Conservation (phyloP, 2,888 invertebrate genomes). For the Thymelicus acteon region DNA sequence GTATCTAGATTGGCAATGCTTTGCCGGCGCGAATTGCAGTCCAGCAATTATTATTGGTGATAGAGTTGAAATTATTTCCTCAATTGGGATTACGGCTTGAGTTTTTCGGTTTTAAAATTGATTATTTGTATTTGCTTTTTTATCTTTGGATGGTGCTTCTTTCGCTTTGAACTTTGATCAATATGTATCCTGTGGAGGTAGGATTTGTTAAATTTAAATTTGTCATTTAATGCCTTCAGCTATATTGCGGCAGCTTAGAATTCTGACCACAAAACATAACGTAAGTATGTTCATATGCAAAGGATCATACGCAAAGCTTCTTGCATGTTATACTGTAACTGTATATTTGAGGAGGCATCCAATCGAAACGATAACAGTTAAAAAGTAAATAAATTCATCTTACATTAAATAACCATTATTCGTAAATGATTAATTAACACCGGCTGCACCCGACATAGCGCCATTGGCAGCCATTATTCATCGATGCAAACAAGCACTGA, state of each 20-base stretch:
- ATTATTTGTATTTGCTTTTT: neutral
- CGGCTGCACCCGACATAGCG: constrained; percentile 17
- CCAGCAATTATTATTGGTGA: neutral
- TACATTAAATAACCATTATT: constrained; percentile 17
- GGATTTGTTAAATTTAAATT: no score
- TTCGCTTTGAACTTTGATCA: no score
- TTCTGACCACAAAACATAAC: no score
- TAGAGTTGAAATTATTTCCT: constrained; percentile 4
- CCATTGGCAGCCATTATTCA: constrained; percentile 19
- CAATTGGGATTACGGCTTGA: neutral
- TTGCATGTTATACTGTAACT: neutral
- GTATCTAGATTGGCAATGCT: constrained; percentile 25
- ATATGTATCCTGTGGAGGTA: no score
- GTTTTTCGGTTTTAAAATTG: neutral
- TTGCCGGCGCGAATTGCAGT: constrained; percentile 18
- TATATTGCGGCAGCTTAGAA: no score
- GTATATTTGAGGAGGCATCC: neutral
- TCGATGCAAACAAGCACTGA: constrained; percentile 15
- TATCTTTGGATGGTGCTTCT: neutral
- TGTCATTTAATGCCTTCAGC: no score
- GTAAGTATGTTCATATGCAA: no score
- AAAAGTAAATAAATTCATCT: constrained; percentile 4
- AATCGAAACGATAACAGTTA: constrained; percentile 1
- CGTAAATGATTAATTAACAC: constrained; percentile 28
- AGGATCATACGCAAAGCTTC: no score